Evolutionary conservation across 2,888 invertebrate species (phyloP), one percentile per base, ranked within the genome.

Genomic region (Archips xylosteana): DNA sequence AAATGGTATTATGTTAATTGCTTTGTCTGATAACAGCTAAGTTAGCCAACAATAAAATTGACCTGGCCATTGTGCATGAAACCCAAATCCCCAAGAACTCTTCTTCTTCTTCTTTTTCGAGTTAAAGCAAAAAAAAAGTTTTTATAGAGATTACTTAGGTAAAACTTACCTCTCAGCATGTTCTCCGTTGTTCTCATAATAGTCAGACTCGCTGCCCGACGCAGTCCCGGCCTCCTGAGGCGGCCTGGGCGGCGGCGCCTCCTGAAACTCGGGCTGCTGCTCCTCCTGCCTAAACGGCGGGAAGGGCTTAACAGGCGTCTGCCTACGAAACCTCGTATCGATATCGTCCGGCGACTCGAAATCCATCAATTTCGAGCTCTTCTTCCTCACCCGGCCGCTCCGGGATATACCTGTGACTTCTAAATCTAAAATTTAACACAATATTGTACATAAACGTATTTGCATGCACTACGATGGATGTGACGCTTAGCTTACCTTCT

Each of bases 281-380:
- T 91, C 92, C 10, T 92, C 92, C 9, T 82, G 85, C 0, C 86
- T 81, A 39, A 86, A 83, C 0, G 82, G 84, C 0, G 83, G 78
- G 34, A 84, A 91, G 0, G 89, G 78, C 76, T 92, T 94, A 4
- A 88, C 82, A 0, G 91, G 90, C 0, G 91, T 89, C 75, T 94
- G 89, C 80, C 91, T 85, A 0, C 90, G 83, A 79, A 94, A 96
- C 72, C 95, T 95, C 36, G 95, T 95, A 78, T 97, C 97, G 67
- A 97, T 96, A 83, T 98, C 98, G 86, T 98, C 99, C 0, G 97
- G 97, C 0, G 98, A 98, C 87, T 98, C 98, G 92, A 98, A 99
- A 89, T 98, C 99, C 91, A 98, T 96, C 60, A 99, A 94, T 87
- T 99, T 98, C 0, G 98, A 98, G 23, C 98, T 99, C 90, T 99